Base-by-base conservation (phyloP, 2,888 invertebrate species). In the Luffia ferchaultella region DNA sequence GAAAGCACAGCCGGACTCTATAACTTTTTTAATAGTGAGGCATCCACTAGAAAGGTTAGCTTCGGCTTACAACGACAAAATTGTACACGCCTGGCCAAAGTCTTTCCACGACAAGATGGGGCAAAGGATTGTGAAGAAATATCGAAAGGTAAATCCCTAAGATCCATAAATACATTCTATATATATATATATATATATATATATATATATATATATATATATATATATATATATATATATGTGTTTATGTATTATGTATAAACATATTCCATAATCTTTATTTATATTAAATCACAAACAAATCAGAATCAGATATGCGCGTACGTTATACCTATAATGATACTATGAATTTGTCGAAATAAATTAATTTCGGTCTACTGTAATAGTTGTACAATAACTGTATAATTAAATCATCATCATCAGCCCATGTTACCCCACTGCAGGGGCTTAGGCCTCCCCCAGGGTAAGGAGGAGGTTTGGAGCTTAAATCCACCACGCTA, bases 41-140 rank as follows among this genome's bases (percentile, higher is more conserved):
- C 93, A 94, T 77, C 93, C 93, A 1, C 85, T 94, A 58, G 93
- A 94, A 69, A 85, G 90, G 61, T 80, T 94, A 54, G 87, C 93
- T 51, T 93, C 93, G 49, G 93, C 92, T 50, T 94, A 93, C 69
- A 88, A 92, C 60, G 93, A 94, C 69, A 94, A 94, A 79, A 88
- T 97, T 59, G 90, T 93, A 53, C 92, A 90, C 65, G 91, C 93
- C 45, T 85, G 93, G 71, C 93, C 93, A 0, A 91, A 92, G 67
- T 92, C 93, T 17, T 89, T 91, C 64, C 93, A 94, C 62, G 90
- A 92, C 60, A 93, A 91, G 68, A 85, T 93, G 64, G 93, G 93
- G 20, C 88, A 88, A 52, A 87, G 89, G 70, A 94, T 94, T 57
- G 89, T 93, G 45, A 86, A 87, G 61, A 91, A 88, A 62, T 93